Evolutionary conservation across 2,113 vertebrate genomes (phyloP), one percentile per base, ranked within the genome.

Genomic region (Myodes glareolus): DNA sequence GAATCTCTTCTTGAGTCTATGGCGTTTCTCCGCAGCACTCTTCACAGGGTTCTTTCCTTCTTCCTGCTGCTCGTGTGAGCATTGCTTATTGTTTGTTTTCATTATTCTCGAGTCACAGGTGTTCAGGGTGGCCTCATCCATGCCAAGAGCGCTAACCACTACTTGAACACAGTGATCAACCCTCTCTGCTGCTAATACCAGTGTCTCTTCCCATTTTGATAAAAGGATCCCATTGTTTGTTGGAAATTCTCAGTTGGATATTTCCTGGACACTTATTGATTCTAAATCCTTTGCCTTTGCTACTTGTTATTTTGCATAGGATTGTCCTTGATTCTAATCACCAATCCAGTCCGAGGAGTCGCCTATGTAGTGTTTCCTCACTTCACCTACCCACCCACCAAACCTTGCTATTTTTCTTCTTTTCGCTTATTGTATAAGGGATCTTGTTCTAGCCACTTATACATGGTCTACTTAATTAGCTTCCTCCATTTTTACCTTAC

Each of bases 381-480:
- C 7, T 4, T 70, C 4, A 13, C 0, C 1, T 3, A 47, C 7
- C 2, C 29, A 50, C 4, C 16, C 55, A 70, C 25, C 23, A n/a
- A 67, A 55, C 94, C 45, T 88, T 92, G 12, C 7, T 82, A 29
- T 87, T 84, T 87, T 89, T 21, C 31, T 72, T 42, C 17, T 77
- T 72, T 27, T 39, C 7, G 47, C 58, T 14, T 19, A 25, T 47
- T 11, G n/a, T 86, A 36, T 25, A 16, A 36, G 16, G n/a, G 31
- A 33, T 13, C 9, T 80, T 90, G 1, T 92, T 92, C 33, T 92
- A 50, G 80, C 19, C 13, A 33, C 55, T 7, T 55, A 61, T 73
- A 70, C 31, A 33, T 81, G 25, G 7, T 61, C 33, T 91, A 47
- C 67, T 90, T 14, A 29, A 9, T 47, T 55, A 36, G 13, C 3